Evolutionary conservation across 2,797 vertebrate species (phyloP).

Genomic region (Chaetophractus vellerosus): DNA sequence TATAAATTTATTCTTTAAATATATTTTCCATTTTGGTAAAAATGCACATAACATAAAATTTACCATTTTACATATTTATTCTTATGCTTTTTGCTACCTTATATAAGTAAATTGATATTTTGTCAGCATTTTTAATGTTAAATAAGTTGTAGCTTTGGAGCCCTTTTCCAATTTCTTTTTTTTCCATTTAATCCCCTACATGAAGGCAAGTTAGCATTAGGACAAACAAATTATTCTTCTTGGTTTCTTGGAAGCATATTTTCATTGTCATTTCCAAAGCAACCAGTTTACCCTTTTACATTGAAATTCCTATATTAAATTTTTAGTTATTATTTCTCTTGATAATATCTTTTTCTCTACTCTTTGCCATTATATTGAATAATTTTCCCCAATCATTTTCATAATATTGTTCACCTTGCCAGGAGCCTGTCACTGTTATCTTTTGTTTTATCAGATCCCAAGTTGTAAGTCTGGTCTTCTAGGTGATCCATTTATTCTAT

Average conservation of each 20-base stretch:
- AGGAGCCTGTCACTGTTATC: not conserved
- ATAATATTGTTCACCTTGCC: not conserved
- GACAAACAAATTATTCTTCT: not conserved
- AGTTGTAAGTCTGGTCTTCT: slow-evolving; percentile 34
- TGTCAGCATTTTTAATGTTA: not conserved
- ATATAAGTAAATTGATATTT: slow-evolving; percentile 29
- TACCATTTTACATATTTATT: not conserved
- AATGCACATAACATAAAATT: not conserved
- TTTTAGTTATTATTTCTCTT: slow-evolving; percentile 44
- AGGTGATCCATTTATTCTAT: slow-evolving; percentile 41
- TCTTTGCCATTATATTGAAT: slow-evolving; percentile 22
- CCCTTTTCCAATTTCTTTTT: not conserved
- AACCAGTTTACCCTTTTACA: not conserved
- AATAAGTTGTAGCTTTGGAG: not conserved
- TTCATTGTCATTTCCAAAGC: slow-evolving; percentile 51
- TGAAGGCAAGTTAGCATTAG: slow-evolving; percentile 22
- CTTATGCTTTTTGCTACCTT: slow-evolving; percentile 19
- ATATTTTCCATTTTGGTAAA: not conserved
- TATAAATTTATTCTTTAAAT: slow-evolving; percentile 18
- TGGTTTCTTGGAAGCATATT: slow-evolving; percentile 40
- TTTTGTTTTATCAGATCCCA: slow-evolving; percentile 59
- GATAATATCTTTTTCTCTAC: not conserved
- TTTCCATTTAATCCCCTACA: not conserved
- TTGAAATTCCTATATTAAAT: not conserved
- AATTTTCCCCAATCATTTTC: slow-evolving; percentile 10